Evolutionary conservation across 1,140 invertebrate species (phyloP).

Genomic region (Oedothorax gibbosus): DNA sequence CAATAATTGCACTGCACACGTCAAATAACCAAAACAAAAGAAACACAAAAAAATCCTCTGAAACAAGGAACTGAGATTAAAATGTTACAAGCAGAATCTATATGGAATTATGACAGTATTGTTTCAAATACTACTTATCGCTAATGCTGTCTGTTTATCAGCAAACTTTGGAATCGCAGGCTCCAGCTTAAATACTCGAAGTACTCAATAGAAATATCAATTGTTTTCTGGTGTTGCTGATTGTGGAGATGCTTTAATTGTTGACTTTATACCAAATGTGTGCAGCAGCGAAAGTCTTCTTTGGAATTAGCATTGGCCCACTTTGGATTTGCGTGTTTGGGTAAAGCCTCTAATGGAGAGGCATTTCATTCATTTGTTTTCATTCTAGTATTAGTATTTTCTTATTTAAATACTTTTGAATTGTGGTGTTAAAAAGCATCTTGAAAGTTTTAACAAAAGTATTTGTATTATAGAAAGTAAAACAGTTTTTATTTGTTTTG

Average conservation of each 20-base stretch:
- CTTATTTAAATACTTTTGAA: too few relatives aligned
- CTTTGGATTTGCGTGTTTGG: slow-evolving; percentile 8
- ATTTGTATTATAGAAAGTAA: too few relatives aligned
- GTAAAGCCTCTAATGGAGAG: slow-evolving; percentile 33
- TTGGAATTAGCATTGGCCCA: slow-evolving; percentile 9
- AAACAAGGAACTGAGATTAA: slow-evolving; percentile 50
- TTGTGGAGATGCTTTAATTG: background rate
- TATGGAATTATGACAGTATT: slow-evolving; percentile 26
- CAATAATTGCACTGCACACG: slow-evolving; percentile 32
- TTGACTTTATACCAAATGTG: background rate
- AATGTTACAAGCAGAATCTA: background rate
- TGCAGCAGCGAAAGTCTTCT: background rate
- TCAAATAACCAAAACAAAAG: slow-evolving; percentile 19
- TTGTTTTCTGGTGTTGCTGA: background rate
- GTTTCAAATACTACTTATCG: slow-evolving; percentile 49
- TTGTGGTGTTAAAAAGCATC: too few relatives aligned
- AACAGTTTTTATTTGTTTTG: too few relatives aligned
- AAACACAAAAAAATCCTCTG: slow-evolving; percentile 33
- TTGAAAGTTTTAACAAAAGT: too few relatives aligned
- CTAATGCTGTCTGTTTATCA: slow-evolving; percentile 33
- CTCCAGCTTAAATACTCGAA: slow-evolving; percentile 26
- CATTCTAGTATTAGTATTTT: too few relatives aligned
- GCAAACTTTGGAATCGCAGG: slow-evolving; percentile 49
- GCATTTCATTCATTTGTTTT: background rate
- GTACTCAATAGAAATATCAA: background rate